phyloP scores from a whole-genome alignment of 2,797 vertebrate species.

The Acrossocheilus wenchowensis region DNA sequence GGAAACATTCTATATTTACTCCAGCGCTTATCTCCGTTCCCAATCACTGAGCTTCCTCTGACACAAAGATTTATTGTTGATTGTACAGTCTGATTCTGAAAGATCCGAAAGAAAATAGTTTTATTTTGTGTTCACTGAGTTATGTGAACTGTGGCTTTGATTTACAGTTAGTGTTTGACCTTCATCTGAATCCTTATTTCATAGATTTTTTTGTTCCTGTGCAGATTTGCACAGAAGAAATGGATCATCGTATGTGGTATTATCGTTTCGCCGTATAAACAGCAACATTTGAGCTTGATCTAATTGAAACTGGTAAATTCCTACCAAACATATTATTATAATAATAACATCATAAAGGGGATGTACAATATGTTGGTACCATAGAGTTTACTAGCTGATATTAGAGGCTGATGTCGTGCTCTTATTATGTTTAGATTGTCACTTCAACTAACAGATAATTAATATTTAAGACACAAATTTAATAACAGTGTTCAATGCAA shows the following conservation, averaged over 20 bases:
- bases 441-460: background rate
- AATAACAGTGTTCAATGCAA: background rate
- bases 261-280: background rate
- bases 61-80: conserved; percentile 10
- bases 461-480: background rate
- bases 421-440: background rate
- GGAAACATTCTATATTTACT: background rate
- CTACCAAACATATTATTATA: background rate
- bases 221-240: background rate
- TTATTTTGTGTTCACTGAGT: background rate
- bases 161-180: background rate
- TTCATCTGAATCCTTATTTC: background rate
- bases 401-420: background rate
- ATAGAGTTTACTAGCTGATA: no score
- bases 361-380: background rate
- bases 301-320: background rate
- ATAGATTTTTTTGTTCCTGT: background rate
- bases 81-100: background rate
- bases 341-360: background rate
- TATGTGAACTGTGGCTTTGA: background rate
- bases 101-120: background rate
- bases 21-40: background rate
- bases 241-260: background rate
- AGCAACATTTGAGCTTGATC: background rate
- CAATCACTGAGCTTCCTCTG: conserved; percentile 1